Evolutionary conservation across 1,140 invertebrate species (phyloP).

Genomic region (Scaptodrosophila lebanonensis): DNA sequence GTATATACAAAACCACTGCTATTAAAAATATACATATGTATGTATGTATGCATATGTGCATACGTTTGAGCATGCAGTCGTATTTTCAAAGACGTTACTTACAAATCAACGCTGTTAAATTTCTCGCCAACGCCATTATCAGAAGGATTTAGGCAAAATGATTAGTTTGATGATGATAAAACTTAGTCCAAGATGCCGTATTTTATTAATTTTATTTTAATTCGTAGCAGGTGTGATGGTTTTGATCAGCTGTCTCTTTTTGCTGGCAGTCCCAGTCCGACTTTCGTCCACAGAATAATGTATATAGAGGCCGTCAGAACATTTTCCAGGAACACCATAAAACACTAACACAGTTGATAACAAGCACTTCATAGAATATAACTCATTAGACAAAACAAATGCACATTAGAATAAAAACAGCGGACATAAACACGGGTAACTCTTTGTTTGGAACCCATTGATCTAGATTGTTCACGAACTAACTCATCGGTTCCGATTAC

Average conservation of each 20-base stretch:
- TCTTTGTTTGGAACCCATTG: too few relatives aligned
- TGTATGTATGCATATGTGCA: conserved; percentile 1
- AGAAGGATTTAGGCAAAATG: conserved; percentile 38
- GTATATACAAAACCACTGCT: not conserved
- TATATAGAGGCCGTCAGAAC: conserved; percentile 16
- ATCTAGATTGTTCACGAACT: too few relatives aligned
- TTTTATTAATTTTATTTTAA: conserved; percentile 41
- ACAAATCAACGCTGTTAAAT: conserved; percentile 60
- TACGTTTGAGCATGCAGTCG: conserved; percentile 18
- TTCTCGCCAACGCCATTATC: conserved; percentile 63
- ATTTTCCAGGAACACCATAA: conserved; percentile 32
- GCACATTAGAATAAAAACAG: conserved; percentile 50
- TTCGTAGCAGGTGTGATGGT: conserved; percentile 63
- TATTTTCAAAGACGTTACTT: conserved; percentile 56
- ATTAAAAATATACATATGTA: conserved; percentile 1
- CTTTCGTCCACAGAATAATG: not conserved
- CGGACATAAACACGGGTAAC: conserved; percentile 35
- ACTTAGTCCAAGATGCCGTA: conserved; percentile 10
- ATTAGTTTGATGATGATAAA: conserved; percentile 9
- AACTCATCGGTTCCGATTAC: not conserved
- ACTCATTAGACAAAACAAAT: conserved; percentile 60
- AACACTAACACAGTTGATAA: conserved; percentile 16
- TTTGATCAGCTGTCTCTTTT: conserved; percentile 51
- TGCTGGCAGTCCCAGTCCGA: conserved; percentile 13
- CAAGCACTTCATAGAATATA: conserved; percentile 25